Conservation (phyloP, 1,140 invertebrate species). For the Habropoda laboriosa region DNA sequence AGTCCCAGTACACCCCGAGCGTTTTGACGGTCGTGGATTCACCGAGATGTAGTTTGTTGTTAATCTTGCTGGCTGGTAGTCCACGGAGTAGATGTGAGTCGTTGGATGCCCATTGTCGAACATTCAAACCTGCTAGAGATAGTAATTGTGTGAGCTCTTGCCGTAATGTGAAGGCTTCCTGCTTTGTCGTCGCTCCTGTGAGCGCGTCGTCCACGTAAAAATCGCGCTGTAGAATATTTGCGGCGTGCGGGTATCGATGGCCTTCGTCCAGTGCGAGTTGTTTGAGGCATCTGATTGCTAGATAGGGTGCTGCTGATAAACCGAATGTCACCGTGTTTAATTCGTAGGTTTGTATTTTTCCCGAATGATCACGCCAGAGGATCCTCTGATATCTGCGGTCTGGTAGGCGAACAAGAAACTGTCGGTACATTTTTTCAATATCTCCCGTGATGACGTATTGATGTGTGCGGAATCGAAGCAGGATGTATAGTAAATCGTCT, state of each 20-base stretch:
- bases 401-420: not conserved
- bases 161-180: not conserved
- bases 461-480: not conserved
- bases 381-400: conserved; percentile 17
- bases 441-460: not conserved
- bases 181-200: not conserved
- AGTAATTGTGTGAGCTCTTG: not conserved
- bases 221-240: not conserved
- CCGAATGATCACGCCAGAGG: not conserved
- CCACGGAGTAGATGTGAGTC: too few relatives aligned
- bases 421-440: conserved; percentile 25
- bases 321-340: conserved; percentile 8
- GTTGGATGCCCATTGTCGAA: too few relatives aligned
- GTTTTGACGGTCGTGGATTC: not conserved
- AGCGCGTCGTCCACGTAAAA: conserved; percentile 26
- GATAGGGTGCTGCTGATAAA: not conserved
- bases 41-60: too few relatives aligned
- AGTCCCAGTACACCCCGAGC: not conserved
- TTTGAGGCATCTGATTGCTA: not conserved
- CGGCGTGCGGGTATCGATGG: not conserved
- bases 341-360: not conserved
- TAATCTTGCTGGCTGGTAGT: not conserved
- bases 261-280: too few relatives aligned
- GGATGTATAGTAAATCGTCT: too few relatives aligned
- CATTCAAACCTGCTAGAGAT: too few relatives aligned